Percentiles rank a stretch among this genome's conserved stretches.
Evolutionary conservation across 2,113 vertebrate genomes (phyloP).

Genomic region (Connochaetes taurinus): DNA sequence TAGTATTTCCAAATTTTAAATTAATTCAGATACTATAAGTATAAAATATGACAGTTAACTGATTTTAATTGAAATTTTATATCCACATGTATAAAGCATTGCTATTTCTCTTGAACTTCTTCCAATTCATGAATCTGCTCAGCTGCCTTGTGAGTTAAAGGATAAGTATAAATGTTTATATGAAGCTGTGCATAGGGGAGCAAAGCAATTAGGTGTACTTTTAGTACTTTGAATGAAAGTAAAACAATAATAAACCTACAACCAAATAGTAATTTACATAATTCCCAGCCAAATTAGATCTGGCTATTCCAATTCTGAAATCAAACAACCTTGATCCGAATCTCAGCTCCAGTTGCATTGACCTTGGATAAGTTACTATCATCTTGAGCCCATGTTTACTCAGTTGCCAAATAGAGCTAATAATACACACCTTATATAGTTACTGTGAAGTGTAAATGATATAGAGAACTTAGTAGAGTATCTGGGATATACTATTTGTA

Average conservation of each 20-base stretch:
- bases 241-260: neutral
- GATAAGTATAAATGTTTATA: neutral
- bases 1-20: neutral
- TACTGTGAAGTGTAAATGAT: neutral
- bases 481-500: neutral
- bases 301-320: neutral
- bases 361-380: neutral
- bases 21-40: neutral
- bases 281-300: neutral
- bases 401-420: neutral
- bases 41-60: neutral
- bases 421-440: accelerated
- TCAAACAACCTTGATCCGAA: neutral
- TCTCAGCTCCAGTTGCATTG: neutral
- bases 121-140: neutral
- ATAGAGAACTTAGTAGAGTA: neutral
- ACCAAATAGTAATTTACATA: neutral
- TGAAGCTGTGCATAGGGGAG: neutral
- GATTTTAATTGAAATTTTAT: slow-evolving; percentile 23
- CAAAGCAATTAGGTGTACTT: neutral
- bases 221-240: neutral
- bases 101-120: neutral
- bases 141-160: neutral
- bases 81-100: neutral
- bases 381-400: neutral